A percentile compares a stretch with the other conserved stretches of the same genome.
Conservation (phyloP, 2,113 vertebrate genomes). For the Cinclus mexicanus region DNA sequence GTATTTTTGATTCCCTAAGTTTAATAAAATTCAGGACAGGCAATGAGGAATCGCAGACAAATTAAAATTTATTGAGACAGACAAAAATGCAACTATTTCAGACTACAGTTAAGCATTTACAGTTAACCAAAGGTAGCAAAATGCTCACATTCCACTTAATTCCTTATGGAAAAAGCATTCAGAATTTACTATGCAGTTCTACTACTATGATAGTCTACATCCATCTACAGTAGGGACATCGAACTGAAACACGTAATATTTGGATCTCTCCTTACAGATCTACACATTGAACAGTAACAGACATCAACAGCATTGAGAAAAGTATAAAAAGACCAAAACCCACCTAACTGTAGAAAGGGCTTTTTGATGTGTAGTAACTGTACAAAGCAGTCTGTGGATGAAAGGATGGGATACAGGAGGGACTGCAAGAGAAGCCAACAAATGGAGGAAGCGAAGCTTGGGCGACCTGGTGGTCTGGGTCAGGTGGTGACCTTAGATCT, state of each 20-base stretch:
- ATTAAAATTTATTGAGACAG: constrained; percentile 85
- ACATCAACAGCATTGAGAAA: constrained; percentile 78
- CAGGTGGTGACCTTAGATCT: constrained; percentile 8
- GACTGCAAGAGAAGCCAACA: constrained; percentile 42
- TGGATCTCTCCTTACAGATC: constrained; percentile 70
- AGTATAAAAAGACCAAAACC: constrained; percentile 81
- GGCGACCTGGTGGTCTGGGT: not conserved
- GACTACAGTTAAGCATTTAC: constrained; percentile 80
- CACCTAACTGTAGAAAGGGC: constrained; percentile 78
- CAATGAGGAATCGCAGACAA: constrained; percentile 68
- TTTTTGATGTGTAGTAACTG: constrained; percentile 69
- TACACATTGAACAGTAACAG: constrained; percentile 72
- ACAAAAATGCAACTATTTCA: constrained; percentile 79
- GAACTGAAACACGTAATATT: constrained; percentile 73
- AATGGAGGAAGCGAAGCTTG: constrained; percentile 39
- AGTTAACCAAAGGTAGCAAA: constrained; percentile 75
- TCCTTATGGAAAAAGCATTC: constrained; percentile 79
- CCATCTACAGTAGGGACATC: constrained; percentile 78
- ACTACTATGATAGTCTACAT: constrained; percentile 70
- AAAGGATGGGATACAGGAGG: constrained; percentile 38
- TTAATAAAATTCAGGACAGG: constrained; percentile 27
- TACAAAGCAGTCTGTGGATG: constrained; percentile 68
- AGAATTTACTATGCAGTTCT: constrained; percentile 76
- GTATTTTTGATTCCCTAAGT: not conserved
- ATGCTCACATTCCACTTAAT: constrained; percentile 79